A percentile compares a stretch with the other conserved stretches of the same genome.
phyloP scores from a whole-genome alignment of 2,113 vertebrate species.

The Sula dactylatra region DNA sequence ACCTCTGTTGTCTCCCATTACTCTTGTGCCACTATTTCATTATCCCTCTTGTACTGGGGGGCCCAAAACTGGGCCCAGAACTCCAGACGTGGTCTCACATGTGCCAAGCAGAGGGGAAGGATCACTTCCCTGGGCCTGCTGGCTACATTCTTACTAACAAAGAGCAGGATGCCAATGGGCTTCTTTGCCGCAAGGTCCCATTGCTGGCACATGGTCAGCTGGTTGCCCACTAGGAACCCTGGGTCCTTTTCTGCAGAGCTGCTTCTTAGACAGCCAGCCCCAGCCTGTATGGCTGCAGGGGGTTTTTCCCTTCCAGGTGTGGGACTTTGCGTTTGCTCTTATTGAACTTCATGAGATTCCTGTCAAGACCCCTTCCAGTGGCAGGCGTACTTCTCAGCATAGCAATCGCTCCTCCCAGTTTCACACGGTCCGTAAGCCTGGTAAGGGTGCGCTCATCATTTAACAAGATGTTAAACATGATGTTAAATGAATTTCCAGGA shows the following conservation, averaged over 20 bases:
- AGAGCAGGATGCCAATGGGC: background rate
- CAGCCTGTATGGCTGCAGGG: background rate
- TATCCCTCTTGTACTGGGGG: background rate
- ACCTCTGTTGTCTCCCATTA: background rate
- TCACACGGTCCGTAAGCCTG: background rate
- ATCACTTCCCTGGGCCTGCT: background rate
- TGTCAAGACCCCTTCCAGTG: background rate
- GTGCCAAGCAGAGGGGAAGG: background rate
- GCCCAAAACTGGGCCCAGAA: background rate
- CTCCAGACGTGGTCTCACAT: background rate
- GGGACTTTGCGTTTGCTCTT: background rate
- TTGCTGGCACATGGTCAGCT: background rate
- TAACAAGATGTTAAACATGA: background rate
- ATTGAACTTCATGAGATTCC: background rate
- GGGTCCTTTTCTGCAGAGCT: background rate
- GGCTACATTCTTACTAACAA: background rate
- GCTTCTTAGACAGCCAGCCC: background rate
- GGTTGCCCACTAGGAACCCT: background rate
- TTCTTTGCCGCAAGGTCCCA: background rate
- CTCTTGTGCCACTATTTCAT: background rate
- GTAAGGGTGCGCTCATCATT: background rate
- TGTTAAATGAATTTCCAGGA: background rate
- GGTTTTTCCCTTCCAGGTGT: background rate
- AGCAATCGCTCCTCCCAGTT: background rate
- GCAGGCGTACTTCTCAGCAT: background rate